Base-by-base conservation (phyloP, 1,140 invertebrate genomes). In the Zaprionus inermis region DNA sequence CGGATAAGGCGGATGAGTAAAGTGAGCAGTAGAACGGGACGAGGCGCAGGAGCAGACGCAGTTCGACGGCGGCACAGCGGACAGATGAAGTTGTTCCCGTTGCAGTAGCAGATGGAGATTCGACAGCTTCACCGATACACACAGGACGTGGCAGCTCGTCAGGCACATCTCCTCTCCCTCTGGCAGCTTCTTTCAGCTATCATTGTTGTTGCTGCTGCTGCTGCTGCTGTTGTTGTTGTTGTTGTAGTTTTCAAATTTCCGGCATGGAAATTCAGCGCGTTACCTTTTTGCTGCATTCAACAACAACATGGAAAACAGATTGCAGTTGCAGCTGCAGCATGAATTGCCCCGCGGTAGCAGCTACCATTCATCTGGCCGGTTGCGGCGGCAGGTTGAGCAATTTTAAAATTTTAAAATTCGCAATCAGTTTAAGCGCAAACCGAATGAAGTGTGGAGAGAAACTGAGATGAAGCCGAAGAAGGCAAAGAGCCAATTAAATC, bases 221-320 rank as follows among this genome's bases (percentile, higher is more conserved):
- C n/a, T 44, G n/a, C 10, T n/a, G n/a, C 14, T 22, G 12, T 22
- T 59, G 41, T 32, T 52, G 30, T 16, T 57, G 12, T 32, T 36
- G 59, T 52, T 72, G 73, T 57, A 64, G 73, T 67, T 81, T 81
- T 70, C 78, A 71, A 81, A 81, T 81, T 81, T 81, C 78, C 78
- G 78, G 59, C 59, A 61, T 60, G 66, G 44, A 79, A 74, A 78
- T 79, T 55, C n/a, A 32, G 30, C 59, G 51, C 41, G 58, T 28
- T 60, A 54, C 57, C 49, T 34, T 66, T 54, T 63, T 49, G 41
- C 41, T 22, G 20, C 57, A 12, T 16, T 34, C 22, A 41, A 32
- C 9, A 16, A 32, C n/a, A 32, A 52, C 5, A 38, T 22, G 6
- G 30, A 12, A 32, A 5, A 11, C 9, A 24, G 14, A 46, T 20